phyloP scores from a whole-genome alignment of 2,888 invertebrate genomes.

The Acanthoscelides obtectus region DNA sequence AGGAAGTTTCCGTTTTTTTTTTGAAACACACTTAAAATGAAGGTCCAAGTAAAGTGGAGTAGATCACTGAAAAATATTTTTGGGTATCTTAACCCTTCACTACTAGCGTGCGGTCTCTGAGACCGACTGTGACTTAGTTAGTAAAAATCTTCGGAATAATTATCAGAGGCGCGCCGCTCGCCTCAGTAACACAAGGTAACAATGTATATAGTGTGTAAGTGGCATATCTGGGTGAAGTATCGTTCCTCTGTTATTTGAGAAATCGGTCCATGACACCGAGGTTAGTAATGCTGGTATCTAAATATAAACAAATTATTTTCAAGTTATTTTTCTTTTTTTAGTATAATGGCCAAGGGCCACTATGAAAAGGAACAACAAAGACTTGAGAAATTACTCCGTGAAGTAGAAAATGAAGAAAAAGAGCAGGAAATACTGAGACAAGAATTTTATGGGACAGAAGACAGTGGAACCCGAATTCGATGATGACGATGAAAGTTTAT shows the following conservation, averaged over 20 bases:
- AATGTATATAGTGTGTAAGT: not conserved
- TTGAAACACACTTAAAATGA: too few species aligned
- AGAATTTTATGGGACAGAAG: too few species aligned
- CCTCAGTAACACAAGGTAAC: not conserved
- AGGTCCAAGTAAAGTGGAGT: too few species aligned
- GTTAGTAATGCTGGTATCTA: too few species aligned
- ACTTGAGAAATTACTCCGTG: not conserved
- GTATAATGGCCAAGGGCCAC: not conserved
- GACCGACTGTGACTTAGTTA: not conserved
- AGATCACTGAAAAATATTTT: too few species aligned
- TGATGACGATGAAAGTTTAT: not conserved
- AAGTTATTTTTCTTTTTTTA: not conserved
- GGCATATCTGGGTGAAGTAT: not conserved
- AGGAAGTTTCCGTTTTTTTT: too few species aligned
- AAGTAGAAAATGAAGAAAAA: not conserved
- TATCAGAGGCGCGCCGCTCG: not conserved
- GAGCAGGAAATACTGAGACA: not conserved
- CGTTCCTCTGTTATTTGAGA: too few species aligned
- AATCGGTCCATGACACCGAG: too few species aligned
- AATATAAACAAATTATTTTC: not conserved
- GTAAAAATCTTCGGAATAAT: not conserved
- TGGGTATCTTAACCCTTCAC: not conserved
- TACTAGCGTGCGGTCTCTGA: not conserved
- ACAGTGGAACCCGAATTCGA: too few species aligned
- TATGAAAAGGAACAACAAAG: not conserved